Evolutionary conservation across 1,140 invertebrate species (phyloP), one percentile per base, ranked within the genome.

Genomic region (Thalassaphorura encarpata): DNA sequence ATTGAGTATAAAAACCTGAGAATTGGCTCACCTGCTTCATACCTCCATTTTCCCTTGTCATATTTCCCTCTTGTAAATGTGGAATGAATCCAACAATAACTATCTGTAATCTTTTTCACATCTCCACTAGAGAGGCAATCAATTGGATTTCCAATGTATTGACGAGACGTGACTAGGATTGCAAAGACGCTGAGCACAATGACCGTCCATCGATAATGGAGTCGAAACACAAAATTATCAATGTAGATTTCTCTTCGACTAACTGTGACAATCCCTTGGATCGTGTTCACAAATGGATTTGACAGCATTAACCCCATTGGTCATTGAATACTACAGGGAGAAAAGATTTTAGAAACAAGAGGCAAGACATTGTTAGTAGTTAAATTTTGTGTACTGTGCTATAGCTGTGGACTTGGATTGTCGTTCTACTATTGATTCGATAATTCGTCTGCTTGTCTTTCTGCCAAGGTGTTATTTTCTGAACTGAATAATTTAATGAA

Each of bases 61-160:
- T 52, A 36, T 54, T 76, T 73, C 56, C 72, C 71, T 2, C 82
- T 64, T 0, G 82, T 83, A 63, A 81, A 86, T 1, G 84, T 87
- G 45, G 83, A 82, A 66, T 83, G 78, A 36, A 85, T 84, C 83
- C 82, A 87, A 69, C 85, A 88, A 64, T 80, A 86, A 39, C 52
- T 48, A 21, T 78, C 79, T 58, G 86, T 80, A 33, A 86, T 75
- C 29, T 80, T 76, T 58, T 83, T 70, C 26, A 66, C 36, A 49
- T 74, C 70, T 24, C 67, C 69, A 16, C 74, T 75, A 36, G 70
- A 68, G 63, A 83, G 77, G 59, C 82, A 84, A 51, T 80, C 72
- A 5, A 84, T 82, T 0, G 82, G 82, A 63, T 83, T 79, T 0
- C 82, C 82, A 46, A 85, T 83, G 66, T 83, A 84, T 66, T 84